Evolutionary conservation across 2,113 vertebrate genomes (phyloP).

Genomic region (Riparia riparia): DNA sequence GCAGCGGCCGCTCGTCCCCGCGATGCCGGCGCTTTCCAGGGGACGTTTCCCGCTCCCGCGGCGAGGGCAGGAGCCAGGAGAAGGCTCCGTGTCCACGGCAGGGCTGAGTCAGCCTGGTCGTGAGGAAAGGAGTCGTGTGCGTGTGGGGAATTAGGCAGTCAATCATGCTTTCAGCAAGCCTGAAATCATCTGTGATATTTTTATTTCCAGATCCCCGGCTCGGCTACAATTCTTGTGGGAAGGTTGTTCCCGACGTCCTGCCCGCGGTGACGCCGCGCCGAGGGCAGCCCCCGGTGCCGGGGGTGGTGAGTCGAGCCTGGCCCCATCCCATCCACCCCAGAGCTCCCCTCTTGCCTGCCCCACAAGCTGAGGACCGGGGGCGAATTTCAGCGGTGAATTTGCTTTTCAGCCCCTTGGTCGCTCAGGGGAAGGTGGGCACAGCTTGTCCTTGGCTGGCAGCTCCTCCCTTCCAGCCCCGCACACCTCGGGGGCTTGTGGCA

Average conservation of each 20-base stretch:
- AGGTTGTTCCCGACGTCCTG: neutral
- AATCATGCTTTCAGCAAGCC: constrained; percentile 53
- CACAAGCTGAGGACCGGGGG: fast-evolving
- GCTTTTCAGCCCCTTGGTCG: fast-evolving
- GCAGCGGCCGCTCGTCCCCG: fast-evolving
- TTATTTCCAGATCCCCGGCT: constrained; percentile 23
- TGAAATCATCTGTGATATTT: constrained; percentile 53
- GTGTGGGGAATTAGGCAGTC: neutral
- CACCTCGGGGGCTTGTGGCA: fast-evolving
- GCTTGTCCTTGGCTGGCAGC: fast-evolving
- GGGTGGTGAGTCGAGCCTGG: neutral
- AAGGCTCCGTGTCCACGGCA: neutral
- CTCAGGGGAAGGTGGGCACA: neutral
- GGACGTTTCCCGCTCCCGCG: neutral
- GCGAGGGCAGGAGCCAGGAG: neutral
- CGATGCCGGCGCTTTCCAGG: too few relatives aligned
- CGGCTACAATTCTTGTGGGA: neutral
- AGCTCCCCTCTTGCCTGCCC: neutral
- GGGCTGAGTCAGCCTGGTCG: constrained; percentile 33
- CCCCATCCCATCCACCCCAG: neutral
- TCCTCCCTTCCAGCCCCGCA: neutral
- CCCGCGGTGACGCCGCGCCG: neutral
- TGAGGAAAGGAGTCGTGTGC: neutral
- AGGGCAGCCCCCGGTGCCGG: neutral
- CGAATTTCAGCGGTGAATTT: neutral